Conservation (phyloP, 92 coral and sea anemone genomes). For the Heteractis magnifica region DNA sequence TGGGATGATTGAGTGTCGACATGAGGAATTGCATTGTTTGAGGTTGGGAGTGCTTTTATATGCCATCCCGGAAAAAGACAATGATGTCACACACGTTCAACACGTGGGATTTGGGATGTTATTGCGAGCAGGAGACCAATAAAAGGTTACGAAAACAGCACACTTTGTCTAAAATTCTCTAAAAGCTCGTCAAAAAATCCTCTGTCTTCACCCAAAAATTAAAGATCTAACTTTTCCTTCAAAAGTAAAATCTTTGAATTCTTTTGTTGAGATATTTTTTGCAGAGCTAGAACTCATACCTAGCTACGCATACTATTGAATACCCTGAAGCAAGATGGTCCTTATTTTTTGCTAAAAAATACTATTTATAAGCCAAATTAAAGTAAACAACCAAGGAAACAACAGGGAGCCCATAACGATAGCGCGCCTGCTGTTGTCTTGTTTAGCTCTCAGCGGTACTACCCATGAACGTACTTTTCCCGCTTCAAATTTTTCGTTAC, state of each 20-base stretch:
- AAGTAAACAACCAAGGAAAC: background rate
- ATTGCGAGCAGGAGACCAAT: background rate
- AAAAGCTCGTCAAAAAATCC: no score
- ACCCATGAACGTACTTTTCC: conserved; percentile 26
- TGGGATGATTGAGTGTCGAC: background rate
- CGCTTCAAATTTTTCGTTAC: conserved; percentile 41
- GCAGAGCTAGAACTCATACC: background rate
- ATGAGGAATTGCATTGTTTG: background rate
- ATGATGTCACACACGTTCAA: conserved; percentile 8
- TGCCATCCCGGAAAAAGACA: conserved; percentile 4
- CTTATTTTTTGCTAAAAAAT: background rate
- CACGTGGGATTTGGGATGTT: conserved; percentile 6
- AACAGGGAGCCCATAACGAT: conserved; percentile 9
- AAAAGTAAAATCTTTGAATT: background rate
- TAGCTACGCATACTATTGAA: background rate
- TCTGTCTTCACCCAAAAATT: no score
- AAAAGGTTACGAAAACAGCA: background rate
- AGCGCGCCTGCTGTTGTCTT: conserved; percentile 16
- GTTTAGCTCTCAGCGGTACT: conserved; percentile 30
- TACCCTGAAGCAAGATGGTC: background rate
- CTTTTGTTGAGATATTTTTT: background rate
- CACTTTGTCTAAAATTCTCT: background rate
- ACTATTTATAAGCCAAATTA: background rate
- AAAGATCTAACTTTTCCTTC: background rate
- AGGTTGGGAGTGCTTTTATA: conserved; percentile 2